These are phyloP conservation scores for Mormyrops attenuatus DNA, from an alignment of 2,797 vertebrate genomes.

Conservation along the genomic window DNA sequence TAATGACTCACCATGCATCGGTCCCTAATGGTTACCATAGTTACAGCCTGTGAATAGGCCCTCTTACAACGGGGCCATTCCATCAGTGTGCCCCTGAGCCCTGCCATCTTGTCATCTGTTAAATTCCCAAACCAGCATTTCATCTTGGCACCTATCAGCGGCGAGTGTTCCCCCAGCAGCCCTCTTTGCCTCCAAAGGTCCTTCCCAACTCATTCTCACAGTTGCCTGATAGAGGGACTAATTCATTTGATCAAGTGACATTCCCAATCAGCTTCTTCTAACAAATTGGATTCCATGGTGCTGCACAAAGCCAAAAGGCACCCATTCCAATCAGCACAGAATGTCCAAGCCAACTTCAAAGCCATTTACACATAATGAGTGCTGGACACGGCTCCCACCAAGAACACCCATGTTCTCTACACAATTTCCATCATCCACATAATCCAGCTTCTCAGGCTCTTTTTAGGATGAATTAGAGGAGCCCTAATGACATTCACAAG, in stretches of 20 bases:
- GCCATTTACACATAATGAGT: conserved; percentile 45
- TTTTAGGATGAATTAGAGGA: conserved; percentile 68
- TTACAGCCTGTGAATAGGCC: conserved; percentile 15
- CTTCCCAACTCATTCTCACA: conserved; percentile 20
- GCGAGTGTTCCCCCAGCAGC: neutral
- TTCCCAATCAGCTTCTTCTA: conserved; percentile 25
- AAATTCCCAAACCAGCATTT: conserved; percentile 14
- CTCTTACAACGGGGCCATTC: conserved; percentile 14
- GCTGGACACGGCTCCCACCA: conserved; percentile 56
- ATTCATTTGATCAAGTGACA: conserved; percentile 26
- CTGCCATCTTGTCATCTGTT: conserved; percentile 15
- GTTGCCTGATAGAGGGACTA: conserved; percentile 24
- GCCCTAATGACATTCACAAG: conserved; percentile 59
- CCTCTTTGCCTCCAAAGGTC: neutral
- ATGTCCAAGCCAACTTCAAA: conserved; percentile 21
- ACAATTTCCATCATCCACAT: conserved; percentile 60
- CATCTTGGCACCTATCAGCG: neutral
- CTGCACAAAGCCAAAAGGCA: conserved; percentile 13
- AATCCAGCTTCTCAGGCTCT: conserved; percentile 63
- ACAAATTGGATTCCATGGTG: conserved; percentile 24
- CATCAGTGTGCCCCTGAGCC: neutral
- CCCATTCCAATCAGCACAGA: conserved; percentile 10
- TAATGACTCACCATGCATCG: conserved; percentile 8
- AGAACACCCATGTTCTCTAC: conserved; percentile 53
- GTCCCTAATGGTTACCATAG: conserved; percentile 24